Evolutionary conservation across 2,797 vertebrate species (phyloP).

Genomic region (Myoxocephalus aenaeus): DNA sequence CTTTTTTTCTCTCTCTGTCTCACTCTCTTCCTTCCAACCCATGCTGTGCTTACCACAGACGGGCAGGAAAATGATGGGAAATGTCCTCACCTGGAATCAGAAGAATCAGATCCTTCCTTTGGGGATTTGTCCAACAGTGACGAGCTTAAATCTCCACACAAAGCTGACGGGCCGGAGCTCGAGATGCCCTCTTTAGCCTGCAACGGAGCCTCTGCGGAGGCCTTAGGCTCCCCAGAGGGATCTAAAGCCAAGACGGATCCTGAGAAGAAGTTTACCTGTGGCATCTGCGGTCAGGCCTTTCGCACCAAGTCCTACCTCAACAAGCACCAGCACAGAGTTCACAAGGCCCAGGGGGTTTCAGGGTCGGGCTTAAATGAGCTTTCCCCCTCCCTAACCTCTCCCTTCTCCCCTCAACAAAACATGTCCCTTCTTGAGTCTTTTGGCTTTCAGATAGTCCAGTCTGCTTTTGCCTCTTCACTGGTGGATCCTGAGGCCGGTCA

Average conservation of each 20-base stretch:
- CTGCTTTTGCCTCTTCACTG: constrained; percentile 96
- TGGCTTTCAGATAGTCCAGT: constrained; percentile 99
- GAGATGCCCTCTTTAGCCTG: constrained; percentile 79
- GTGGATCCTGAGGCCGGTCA: constrained; percentile 95
- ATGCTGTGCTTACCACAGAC: constrained; percentile 82
- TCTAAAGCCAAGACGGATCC: constrained; percentile 91
- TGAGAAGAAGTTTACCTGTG: constrained; percentile 96
- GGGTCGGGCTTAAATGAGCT: constrained; percentile 88
- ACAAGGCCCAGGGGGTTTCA: constrained; percentile 85
- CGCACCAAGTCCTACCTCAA: constrained; percentile 99
- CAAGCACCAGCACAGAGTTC: constrained; percentile 99
- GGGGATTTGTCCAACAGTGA: constrained; percentile 94
- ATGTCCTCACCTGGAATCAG: constrained; percentile 97
- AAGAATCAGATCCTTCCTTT: constrained; percentile 94
- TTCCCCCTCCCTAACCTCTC: constrained; percentile 88
- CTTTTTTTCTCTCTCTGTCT: constrained; percentile 24
- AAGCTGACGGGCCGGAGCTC: constrained; percentile 80
- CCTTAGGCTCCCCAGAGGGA: constrained; percentile 85
- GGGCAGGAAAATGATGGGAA: constrained; percentile 90
- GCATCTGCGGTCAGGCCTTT: constrained; percentile 97
- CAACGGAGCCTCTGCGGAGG: constrained; percentile 74
- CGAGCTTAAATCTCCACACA: constrained; percentile 94
- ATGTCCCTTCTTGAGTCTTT: constrained; percentile 99
- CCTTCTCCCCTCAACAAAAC: constrained; percentile 98
- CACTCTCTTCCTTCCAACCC: constrained; percentile 22